These are phyloP conservation scores for Coluber constrictor DNA, from an alignment of 2,797 vertebrate species.

Conservation along the genomic window DNA sequence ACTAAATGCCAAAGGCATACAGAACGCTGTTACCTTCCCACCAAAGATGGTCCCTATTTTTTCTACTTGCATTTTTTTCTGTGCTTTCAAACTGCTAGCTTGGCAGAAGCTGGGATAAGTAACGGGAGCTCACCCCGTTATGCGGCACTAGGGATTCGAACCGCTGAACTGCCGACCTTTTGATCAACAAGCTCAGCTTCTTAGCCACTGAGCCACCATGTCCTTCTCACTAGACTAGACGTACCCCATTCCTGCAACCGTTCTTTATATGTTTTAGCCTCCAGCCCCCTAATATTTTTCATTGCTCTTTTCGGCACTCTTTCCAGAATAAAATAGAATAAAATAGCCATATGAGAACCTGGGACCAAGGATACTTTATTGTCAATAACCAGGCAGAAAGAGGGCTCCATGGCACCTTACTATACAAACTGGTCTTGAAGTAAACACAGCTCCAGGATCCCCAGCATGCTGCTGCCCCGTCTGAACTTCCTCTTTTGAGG, in stretches of 20 bases:
- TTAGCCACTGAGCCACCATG: too few species aligned
- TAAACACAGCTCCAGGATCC: background rate
- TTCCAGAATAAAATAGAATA: background rate
- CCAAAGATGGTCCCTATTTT: too few species aligned
- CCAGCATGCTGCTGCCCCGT: background rate
- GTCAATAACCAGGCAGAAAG: conserved; percentile 20
- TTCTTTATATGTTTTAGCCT: background rate
- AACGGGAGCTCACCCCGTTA: too few species aligned
- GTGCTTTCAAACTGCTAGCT: too few species aligned
- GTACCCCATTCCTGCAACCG: background rate
- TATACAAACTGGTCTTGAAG: background rate
- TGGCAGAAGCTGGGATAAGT: too few species aligned
- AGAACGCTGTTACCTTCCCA: too few species aligned
- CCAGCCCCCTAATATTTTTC: background rate
- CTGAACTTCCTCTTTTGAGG: background rate
- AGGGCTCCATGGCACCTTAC: background rate
- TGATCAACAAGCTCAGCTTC: too few species aligned
- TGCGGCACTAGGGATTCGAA: too few species aligned
- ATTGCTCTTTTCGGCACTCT: background rate
- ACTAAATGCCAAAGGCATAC: too few species aligned
- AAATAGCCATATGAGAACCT: background rate
- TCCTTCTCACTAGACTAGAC: background rate
- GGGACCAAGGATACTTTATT: conserved; percentile 31
- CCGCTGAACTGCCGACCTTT: too few species aligned
- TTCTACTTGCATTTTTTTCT: too few species aligned